phyloP scores from a whole-genome alignment of 2,797 vertebrate genomes.

The Hippoglossus hippoglossus region DNA sequence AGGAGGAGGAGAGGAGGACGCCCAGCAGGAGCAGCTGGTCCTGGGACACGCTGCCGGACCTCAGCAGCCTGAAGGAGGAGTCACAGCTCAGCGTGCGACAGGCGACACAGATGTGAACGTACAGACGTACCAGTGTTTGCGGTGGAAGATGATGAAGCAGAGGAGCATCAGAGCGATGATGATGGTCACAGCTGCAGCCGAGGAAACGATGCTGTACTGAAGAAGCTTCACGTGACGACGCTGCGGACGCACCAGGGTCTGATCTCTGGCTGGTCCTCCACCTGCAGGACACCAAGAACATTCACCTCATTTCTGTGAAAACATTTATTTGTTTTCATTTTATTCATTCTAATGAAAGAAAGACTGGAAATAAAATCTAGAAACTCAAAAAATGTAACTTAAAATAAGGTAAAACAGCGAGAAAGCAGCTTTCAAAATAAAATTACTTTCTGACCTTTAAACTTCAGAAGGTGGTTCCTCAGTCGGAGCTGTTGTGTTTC shows the following conservation, averaged over 20 bases:
- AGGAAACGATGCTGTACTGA: slow-evolving; percentile 86
- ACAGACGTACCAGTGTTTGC: slow-evolving; percentile 83
- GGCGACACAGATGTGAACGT: too few relatives aligned
- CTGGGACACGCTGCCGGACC: slow-evolving; percentile 87
- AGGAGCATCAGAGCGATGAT: slow-evolving; percentile 87
- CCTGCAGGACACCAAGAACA: slow-evolving; percentile 76
- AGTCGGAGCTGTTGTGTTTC: slow-evolving; percentile 87
- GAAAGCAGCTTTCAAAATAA: neutral
- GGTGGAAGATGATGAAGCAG: slow-evolving; percentile 86
- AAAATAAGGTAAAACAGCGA: too few relatives aligned
- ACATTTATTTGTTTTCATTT: too few relatives aligned
- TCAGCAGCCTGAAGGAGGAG: slow-evolving; percentile 82
- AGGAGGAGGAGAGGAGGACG: slow-evolving; percentile 90
- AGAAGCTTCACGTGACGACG: slow-evolving; percentile 84
- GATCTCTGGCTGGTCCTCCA: slow-evolving; percentile 88
- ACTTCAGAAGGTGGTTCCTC: slow-evolving; percentile 87
- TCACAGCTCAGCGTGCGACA: neutral
- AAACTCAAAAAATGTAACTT: too few relatives aligned
- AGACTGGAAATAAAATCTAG: too few relatives aligned
- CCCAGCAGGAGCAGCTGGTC: slow-evolving; percentile 93
- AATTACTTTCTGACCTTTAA: slow-evolving; percentile 86
- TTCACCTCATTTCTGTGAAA: neutral
- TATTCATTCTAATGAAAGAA: too few relatives aligned
- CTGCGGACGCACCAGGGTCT: slow-evolving; percentile 84
- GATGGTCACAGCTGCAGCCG: slow-evolving; percentile 87